Evolutionary conservation across 2,888 invertebrate genomes (phyloP), one percentile per base, ranked within the genome.

Genomic region (Peribatodes rhomboidaria): DNA sequence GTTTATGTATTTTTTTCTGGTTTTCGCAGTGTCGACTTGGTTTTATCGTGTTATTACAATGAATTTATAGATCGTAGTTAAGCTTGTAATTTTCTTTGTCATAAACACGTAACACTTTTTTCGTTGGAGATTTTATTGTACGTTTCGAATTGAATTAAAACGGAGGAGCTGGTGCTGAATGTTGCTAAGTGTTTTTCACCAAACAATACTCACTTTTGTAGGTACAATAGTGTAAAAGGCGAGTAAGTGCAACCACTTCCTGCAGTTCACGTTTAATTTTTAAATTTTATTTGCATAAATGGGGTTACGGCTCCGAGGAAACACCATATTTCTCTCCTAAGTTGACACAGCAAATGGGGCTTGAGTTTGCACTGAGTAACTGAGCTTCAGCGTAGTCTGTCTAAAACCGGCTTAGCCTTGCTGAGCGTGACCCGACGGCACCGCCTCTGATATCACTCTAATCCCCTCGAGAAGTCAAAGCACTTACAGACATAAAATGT

Each of bases 1-100:
- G 78, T 84, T 82, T 84, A 83, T 79, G 80, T 75, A 67, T 80
- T 81, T 75, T 80, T 84, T 80, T 79, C 72, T 73, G 80, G 76
- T 81, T 80, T 78, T 78, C 73, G 55, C 78, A 72, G 63, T 74
- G 78, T 76, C 77, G 76, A 75, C 72, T 77, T 64, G 71, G 69
- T 76, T 82, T 82, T 83, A 84, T 83, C 75, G 77, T 71, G 76
- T 72, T 79, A 76, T 82, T 74, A 82, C 74, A 75, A 77, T 79
- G 77, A 81, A 81, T 76, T 74, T 75, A 78, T 80, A 76, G 68
- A 74, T 76, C 73, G 77, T 73, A 73, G 73, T 75, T 73, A 79
- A 69, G 71, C 72, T 72, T 70, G 75, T 78, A 72, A 76, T 75
- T 69, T 77, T 71, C 69, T 68, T 65, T 72, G 64, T 70, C 66